Base-by-base conservation (phyloP, 2,888 invertebrate genomes). In the Gastracanthus pulcherrimus region DNA sequence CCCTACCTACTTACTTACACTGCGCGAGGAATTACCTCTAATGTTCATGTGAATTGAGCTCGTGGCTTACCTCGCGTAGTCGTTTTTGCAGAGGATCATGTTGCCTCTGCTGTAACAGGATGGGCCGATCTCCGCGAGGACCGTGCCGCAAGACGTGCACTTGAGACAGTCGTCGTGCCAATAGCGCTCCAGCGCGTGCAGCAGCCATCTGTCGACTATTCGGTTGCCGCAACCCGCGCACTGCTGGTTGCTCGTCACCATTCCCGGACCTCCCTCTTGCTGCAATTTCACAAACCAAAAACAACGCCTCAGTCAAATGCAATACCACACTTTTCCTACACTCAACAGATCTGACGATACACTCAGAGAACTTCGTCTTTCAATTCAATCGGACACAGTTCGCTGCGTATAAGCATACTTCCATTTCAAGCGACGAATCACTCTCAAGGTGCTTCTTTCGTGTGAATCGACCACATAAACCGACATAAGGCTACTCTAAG, bases 131-230 rank as follows among this genome's bases (percentile, higher is more conserved):
- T 98, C 98, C 89, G 97, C 98, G 87, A 98, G 94, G 91, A 96
- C 96, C 86, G 96, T 96, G 86, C 95, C 95, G 92, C 98, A 98
- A 93, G 96, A 97, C 90, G 96, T 95, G 94, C 98, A 98, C 93
- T 98, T 98, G 89, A 98, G 94, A 92, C 98, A 98, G 88, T 96
- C 95, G 93, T 97, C 97, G 93, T 98, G 98, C 98, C 98, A 98
- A 93, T 97, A 98, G 92, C 97, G 94, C 94, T 98, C 98, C 92
- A 98, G 94, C 87, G 98, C 98, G 93, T 97, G 96, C 85, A 98
- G 94, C 86, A 98, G 95, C 93, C 96, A 98, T 92, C 98, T 94
- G 93, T 98, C 98, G 88, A 96, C 95, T 91, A 98, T 98, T 93
- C 97, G 96, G 92, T 97, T 96, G 87, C 97, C 97, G 92, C 98